Base-by-base conservation (phyloP, 2,888 invertebrate species). In the Drosophila koepferae region DNA sequence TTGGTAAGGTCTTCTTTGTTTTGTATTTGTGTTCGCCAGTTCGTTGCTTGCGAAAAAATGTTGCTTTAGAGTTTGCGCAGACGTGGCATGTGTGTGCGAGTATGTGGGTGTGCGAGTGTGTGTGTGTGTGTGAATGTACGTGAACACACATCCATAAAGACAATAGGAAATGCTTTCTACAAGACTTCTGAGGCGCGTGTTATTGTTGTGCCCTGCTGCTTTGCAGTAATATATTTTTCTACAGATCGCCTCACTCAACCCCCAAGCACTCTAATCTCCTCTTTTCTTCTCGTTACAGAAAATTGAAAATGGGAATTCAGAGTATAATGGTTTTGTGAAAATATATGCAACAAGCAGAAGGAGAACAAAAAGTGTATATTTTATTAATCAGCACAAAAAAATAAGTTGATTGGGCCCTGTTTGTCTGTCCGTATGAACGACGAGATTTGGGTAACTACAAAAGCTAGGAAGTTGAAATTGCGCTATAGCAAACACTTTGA, bases 1-100 rank as follows among this genome's bases (percentile, higher is more conserved):
- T n/a, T n/a, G n/a, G n/a, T n/a, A n/a, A n/a, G n/a, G n/a, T n/a
- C 49, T 70, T 73, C 71, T 78, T 90, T 86, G 89, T 86, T 90
- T 85, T 81, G 82, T 80, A 82, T 80, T 79, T 79, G 82, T 75
- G 75, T 65, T 74, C 77, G 63, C 67, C 75, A 75, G 77, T 77
- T 77, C 73, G 74, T 69, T 80, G 80, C 74, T 68, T 69, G 77
- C 59, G 56, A 86, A 80, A 90, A 85, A 85, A 90, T 88, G 86
- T 82, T 74, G 84, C 86, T 72, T 66, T 66, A 68, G 74, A 72
- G 75, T 74, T 73, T 87, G 90, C 87, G 85, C 73, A 75, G 67
- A 64, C 77, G 77, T 72, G 65, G 76, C 64, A 68, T 74, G 59
- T 66, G 55, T 28, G 28, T 28, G 6, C 28, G 6, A 28, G 6